Conservation (phyloP, 2,888 invertebrate genomes). For the Pterobdella sp. region DNA sequence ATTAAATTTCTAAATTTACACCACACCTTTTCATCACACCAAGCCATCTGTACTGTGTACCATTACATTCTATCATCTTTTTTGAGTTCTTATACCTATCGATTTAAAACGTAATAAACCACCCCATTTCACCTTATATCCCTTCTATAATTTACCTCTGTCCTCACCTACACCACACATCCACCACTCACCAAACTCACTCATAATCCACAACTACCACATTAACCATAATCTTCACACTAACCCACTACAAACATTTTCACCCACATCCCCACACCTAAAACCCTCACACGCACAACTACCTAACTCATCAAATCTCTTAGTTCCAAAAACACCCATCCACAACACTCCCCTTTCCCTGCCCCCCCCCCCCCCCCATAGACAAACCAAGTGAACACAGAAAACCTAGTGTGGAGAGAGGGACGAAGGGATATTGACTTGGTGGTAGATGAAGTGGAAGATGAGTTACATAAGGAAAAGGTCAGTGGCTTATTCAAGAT, state of each 20-base stretch:
- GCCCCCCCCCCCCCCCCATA: constrained; percentile 32
- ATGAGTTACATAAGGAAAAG: constrained; percentile 48
- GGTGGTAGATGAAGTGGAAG: constrained; percentile 50
- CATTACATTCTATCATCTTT: no score
- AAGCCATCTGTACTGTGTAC: no score
- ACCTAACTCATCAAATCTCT: no score
- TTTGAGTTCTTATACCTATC: no score
- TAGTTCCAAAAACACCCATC: no score
- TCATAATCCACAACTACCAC: background rate
- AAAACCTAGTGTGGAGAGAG: constrained; percentile 49
- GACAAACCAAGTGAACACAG: constrained; percentile 49
- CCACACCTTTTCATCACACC: no score
- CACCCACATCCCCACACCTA: background rate
- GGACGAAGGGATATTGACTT: constrained; percentile 49
- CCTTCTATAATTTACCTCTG: background rate
- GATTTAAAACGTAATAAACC: no score
- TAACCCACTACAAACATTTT: background rate
- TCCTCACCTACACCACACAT: background rate
- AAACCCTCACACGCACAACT: no score
- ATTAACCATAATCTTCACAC: background rate
- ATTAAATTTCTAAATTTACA: no score
- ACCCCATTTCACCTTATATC: background rate
- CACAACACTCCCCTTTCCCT: background rate
- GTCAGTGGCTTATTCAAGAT: no score
- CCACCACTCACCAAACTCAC: background rate